Percentiles rank a stretch among this genome's conserved stretches.
Conservation (phyloP, 1,140 invertebrate genomes). For the Dolichoris vasculosae region DNA sequence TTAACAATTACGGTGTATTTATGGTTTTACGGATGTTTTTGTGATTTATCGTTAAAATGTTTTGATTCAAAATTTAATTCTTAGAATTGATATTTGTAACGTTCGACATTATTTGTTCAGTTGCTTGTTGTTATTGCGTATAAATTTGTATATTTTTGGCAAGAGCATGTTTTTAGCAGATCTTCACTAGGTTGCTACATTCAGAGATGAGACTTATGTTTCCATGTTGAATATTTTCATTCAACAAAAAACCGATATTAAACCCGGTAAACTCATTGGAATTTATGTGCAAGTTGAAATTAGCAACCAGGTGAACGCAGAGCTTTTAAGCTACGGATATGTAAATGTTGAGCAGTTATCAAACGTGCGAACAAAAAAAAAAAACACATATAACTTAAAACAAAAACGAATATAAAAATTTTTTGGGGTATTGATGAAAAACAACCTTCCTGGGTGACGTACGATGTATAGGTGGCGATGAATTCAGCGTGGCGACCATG, state of each 20-base stretch:
- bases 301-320: constrained; percentile 66
- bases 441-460: constrained; percentile 69
- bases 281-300: constrained; percentile 12
- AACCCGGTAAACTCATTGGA: neutral
- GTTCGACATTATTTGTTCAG: constrained; percentile 31
- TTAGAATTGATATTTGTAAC: constrained; percentile 20
- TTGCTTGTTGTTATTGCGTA: constrained; percentile 56
- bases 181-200: constrained; percentile 65
- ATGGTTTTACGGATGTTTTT: neutral
- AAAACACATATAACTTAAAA: constrained; percentile 17
- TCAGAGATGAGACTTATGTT: neutral
- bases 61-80: constrained; percentile 8
- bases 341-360: constrained; percentile 37
- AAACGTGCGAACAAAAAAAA: constrained; percentile 28
- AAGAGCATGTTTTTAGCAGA: constrained; percentile 64
- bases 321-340: constrained; percentile 53
- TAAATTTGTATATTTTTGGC: constrained; percentile 62
- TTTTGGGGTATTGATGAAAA: constrained; percentile 64
- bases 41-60: neutral
- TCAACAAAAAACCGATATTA: neutral
- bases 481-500: constrained; percentile 80
- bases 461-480: constrained; percentile 77
- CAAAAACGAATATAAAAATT: constrained; percentile 40
- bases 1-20: neutral
- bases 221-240: too few relatives aligned